Percentiles rank a stretch among this genome's conserved stretches.
Evolutionary conservation across 2,797 vertebrate species (phyloP).

Genomic region (Anas flavirostris): DNA sequence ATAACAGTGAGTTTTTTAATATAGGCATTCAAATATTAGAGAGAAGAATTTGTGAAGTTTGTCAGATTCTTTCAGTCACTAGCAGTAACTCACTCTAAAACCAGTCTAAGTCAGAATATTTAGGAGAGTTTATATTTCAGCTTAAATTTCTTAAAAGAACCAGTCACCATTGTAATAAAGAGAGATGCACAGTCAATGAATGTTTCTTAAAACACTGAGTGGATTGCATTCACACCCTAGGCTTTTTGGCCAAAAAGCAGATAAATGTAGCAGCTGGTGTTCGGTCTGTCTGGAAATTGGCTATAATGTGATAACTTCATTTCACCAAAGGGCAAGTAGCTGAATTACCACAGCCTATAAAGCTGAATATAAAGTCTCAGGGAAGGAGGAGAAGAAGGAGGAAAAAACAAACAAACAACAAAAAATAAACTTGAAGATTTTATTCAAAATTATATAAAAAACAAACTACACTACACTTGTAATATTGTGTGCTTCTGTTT

Average conservation of each 20-base stretch:
- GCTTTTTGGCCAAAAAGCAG: slow-evolving; percentile 31
- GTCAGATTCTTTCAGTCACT: not conserved
- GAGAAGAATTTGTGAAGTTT: not conserved
- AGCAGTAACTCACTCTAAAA: not conserved
- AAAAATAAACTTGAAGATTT: not conserved
- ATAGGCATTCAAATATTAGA: not conserved
- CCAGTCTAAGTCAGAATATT: not conserved
- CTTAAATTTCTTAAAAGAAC: not conserved
- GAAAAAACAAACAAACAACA: too few relatives aligned
- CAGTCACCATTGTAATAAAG: not conserved
- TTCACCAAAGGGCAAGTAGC: not conserved
- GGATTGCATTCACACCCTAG: not conserved
- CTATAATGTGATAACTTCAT: not conserved
- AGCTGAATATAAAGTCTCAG: not conserved
- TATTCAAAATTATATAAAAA: not conserved
- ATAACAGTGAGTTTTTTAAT: not conserved
- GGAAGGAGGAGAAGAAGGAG: not conserved
- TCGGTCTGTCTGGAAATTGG: not conserved
- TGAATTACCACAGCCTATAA: not conserved
- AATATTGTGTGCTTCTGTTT: not conserved
- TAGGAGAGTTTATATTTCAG: not conserved
- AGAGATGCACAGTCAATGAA: slow-evolving; percentile 6
- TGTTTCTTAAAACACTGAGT: slow-evolving; percentile 2
- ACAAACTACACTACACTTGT: not conserved
- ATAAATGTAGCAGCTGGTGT: slow-evolving; percentile 31